Percentiles rank a stretch among this genome's conserved stretches.
phyloP scores from a whole-genome alignment of 2,797 vertebrate genomes.

The Sebastes diaconus region DNA sequence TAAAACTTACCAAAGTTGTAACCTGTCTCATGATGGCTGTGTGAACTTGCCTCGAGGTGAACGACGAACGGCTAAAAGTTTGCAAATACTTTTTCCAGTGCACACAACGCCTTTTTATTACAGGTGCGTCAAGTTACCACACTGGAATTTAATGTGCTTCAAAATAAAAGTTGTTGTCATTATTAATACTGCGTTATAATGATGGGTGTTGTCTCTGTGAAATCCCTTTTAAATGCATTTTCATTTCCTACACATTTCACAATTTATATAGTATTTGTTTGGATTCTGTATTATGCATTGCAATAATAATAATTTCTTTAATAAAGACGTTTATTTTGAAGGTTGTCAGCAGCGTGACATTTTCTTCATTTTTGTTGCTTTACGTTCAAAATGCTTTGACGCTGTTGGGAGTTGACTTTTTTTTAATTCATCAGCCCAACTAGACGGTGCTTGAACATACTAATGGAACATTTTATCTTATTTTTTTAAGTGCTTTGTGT shows the following conservation, averaged over 20 bases:
- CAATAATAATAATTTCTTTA: no score
- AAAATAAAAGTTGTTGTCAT: background rate
- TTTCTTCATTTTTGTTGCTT: background rate
- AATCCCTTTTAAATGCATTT: no score
- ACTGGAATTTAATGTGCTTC: background rate
- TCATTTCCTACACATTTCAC: background rate
- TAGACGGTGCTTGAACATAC: no score
- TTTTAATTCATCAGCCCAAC: no score
- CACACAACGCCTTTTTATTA: background rate
- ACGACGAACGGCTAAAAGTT: rapidly evolving
- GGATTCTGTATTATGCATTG: no score
- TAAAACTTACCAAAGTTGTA: constrained; percentile 32
- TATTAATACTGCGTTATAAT: no score
- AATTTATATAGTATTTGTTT: background rate
- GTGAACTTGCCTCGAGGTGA: rapidly evolving
- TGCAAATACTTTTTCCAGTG: no score
- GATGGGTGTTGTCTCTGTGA: background rate
- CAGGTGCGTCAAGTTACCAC: background rate
- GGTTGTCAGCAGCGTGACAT: no score
- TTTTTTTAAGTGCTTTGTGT: no score
- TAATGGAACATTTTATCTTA: no score
- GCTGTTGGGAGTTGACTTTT: no score
- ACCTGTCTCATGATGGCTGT: constrained; percentile 13
- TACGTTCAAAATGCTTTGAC: no score
- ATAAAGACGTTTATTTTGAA: constrained; percentile 18